Conservation (phyloP, 2,797 vertebrate genomes). For the Podarcis lilfordi region DNA sequence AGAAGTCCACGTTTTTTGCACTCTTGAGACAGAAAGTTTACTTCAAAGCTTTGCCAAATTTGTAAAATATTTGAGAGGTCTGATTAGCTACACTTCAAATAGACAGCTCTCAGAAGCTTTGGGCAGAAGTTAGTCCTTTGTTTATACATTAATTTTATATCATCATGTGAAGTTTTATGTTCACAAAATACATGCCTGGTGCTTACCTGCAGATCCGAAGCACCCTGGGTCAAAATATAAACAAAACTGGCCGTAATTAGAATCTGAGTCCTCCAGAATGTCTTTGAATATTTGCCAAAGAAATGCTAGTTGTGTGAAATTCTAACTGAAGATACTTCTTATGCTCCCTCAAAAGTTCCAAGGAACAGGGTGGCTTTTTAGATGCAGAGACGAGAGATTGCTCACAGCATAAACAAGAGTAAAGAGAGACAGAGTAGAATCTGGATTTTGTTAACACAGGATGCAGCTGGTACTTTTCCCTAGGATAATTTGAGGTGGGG, state of each 20-base stretch:
- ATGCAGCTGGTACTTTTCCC: conserved; percentile 53
- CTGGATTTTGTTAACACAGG: conserved; percentile 49
- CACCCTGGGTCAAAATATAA: conserved; percentile 41
- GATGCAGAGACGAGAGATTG: neutral
- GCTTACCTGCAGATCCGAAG: conserved; percentile 18
- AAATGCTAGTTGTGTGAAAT: conserved; percentile 15
- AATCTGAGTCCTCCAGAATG: conserved; percentile 34
- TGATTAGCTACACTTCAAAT: conserved; percentile 28
- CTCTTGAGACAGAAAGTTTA: neutral
- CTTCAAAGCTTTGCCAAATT: neutral
- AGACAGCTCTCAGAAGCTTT: conserved; percentile 45
- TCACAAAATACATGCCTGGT: conserved; percentile 26
- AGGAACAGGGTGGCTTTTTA: conserved; percentile 20
- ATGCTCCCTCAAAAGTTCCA: conserved; percentile 1
- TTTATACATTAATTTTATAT: neutral
- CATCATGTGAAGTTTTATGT: conserved; percentile 16
- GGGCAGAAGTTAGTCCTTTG: neutral
- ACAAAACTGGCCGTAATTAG: conserved; percentile 34
- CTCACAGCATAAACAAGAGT: conserved; percentile 36
- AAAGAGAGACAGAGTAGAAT: conserved; percentile 46
- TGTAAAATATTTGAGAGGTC: conserved; percentile 13
- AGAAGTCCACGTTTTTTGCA: neutral
- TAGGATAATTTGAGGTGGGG: conserved; percentile 23
- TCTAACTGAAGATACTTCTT: neutral
- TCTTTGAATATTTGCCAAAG: conserved; percentile 35